Evolutionary conservation across 2,888 invertebrate genomes (phyloP).

Genomic region (Heliconius sara): DNA sequence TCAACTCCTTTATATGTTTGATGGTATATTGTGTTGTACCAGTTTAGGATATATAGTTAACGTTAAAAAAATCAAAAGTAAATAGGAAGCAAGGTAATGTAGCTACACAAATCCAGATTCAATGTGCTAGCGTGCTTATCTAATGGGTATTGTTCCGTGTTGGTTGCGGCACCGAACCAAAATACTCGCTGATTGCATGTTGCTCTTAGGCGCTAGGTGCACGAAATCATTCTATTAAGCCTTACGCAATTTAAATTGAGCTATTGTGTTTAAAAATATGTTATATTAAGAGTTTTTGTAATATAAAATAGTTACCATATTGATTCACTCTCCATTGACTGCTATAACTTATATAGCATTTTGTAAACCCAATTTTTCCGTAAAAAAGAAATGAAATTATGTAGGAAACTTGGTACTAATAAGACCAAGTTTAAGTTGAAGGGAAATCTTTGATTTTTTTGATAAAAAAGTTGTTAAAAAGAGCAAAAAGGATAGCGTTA

Average conservation of each 20-base stretch:
- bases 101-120: constrained; percentile 1
- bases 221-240: constrained; percentile 1
- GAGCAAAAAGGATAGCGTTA: background rate
- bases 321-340: too few relatives aligned
- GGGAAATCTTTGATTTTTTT: too few relatives aligned
- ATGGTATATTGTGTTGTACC: too few relatives aligned
- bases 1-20: too few relatives aligned
- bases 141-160: constrained; percentile 26
- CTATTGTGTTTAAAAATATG: constrained; percentile 2
- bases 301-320: too few relatives aligned
- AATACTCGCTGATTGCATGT: background rate
- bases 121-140: constrained; percentile 23
- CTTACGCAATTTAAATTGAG: background rate
- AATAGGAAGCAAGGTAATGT: constrained; percentile 5
- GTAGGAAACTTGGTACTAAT: too few relatives aligned
- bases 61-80: background rate
- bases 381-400: too few relatives aligned
- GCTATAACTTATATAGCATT: too few relatives aligned
- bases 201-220: constrained; percentile 2
- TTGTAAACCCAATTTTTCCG: too few relatives aligned
- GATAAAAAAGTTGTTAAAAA: background rate
- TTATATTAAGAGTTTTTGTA: background rate
- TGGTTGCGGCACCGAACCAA: constrained; percentile 8
- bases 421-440: too few relatives aligned
- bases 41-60: too few relatives aligned